These are phyloP conservation scores for Pteronura brasiliensis DNA, from an alignment of 2,113 vertebrate species.

Conservation along the genomic window DNA sequence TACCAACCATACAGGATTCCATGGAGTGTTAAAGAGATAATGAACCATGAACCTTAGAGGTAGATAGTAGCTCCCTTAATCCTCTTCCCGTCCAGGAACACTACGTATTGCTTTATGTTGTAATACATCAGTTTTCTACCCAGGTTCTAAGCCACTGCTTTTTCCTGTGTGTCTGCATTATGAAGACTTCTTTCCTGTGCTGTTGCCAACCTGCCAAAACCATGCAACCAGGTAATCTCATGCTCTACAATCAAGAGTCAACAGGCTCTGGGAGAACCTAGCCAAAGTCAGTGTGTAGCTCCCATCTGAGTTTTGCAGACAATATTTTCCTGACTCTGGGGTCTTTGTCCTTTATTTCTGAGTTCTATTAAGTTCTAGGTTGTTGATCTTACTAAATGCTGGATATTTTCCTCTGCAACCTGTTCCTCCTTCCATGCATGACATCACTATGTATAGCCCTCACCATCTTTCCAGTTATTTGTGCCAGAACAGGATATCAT, in stretches of 20 bases:
- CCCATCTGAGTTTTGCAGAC: not conserved
- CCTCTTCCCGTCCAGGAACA: not conserved
- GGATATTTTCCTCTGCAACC: not conserved
- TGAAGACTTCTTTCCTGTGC: not conserved
- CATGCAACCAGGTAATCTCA: not conserved
- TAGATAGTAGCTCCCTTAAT: not conserved
- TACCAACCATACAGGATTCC: not conserved
- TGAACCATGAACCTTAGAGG: not conserved
- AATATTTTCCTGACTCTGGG: not conserved
- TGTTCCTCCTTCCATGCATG: not conserved
- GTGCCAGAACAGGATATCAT: not conserved
- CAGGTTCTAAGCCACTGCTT: not conserved
- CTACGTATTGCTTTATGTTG: not conserved
- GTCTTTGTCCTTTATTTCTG: not conserved
- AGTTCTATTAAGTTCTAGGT: conserved; percentile 28
- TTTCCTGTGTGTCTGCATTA: not conserved
- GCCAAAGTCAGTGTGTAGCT: not conserved
- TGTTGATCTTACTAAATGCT: not conserved
- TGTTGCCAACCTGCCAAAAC: not conserved
- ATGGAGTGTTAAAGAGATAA: not conserved
- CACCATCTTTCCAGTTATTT: not conserved
- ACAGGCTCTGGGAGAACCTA: not conserved
- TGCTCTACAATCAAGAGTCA: not conserved
- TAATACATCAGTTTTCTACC: not conserved
- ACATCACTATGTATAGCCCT: not conserved